Evolutionary conservation across 2,888 invertebrate genomes (phyloP).

Genomic region (Tanypteryx hageni): DNA sequence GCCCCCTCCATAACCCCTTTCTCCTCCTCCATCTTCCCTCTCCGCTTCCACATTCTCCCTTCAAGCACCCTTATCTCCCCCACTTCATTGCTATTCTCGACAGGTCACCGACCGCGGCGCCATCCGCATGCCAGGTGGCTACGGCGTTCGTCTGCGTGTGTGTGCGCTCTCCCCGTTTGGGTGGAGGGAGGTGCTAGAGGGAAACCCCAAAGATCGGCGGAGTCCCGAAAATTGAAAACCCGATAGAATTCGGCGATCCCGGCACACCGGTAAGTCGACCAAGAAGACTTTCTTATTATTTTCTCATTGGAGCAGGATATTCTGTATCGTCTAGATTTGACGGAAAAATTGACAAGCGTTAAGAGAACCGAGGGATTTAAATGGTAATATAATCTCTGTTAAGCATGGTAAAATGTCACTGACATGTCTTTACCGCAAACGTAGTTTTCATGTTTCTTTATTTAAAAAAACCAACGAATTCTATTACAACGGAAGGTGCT

Average conservation of each 20-base stretch:
- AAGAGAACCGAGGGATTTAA: no score
- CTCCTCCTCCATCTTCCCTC: not conserved
- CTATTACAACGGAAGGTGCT: no score
- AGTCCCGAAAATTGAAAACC: constrained; percentile 41
- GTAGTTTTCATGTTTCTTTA: no score
- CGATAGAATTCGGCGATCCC: not conserved
- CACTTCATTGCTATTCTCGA: constrained; percentile 58
- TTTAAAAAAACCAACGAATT: no score
- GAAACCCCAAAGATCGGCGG: not conserved
- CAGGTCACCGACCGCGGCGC: constrained; percentile 38
- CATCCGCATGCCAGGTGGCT: constrained; percentile 54
- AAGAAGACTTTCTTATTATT: not conserved
- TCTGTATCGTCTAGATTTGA: not conserved
- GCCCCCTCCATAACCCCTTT: not conserved
- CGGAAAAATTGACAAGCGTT: not conserved
- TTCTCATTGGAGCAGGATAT: not conserved
- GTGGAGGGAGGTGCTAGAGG: not conserved
- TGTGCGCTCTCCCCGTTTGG: not conserved
- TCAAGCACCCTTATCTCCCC: constrained; percentile 34
- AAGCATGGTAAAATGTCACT: no score
- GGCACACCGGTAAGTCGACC: constrained; percentile 37
- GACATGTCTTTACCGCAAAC: no score
- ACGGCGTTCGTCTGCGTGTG: not conserved
- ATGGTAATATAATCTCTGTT: no score
- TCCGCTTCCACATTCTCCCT: not conserved